Percentiles rank a stretch among this genome's conserved stretches.
Evolutionary conservation across 1,140 invertebrate species (phyloP).

Genomic region (Reticulitermes speratus): DNA sequence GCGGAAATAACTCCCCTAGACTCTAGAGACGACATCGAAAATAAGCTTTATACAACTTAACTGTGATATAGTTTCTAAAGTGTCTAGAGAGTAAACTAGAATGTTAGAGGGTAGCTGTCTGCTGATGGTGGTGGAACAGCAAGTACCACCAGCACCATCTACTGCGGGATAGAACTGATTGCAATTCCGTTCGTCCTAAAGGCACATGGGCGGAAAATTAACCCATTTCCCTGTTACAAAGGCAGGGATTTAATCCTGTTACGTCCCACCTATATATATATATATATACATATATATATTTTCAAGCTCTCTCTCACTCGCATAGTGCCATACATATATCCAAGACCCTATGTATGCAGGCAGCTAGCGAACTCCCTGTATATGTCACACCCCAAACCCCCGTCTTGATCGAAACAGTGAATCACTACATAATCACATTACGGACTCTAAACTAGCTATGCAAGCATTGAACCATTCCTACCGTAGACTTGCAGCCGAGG

Average conservation of each 20-base stretch:
- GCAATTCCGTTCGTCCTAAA: conserved; percentile 13
- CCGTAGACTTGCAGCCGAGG: too few relatives aligned
- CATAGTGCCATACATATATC: too few relatives aligned
- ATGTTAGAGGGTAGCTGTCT: not conserved
- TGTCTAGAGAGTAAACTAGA: not conserved
- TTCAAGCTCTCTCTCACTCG: too few relatives aligned
- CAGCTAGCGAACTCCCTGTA: not conserved
- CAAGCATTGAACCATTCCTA: not conserved
- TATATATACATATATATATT: too few relatives aligned
- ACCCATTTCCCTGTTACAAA: conserved; percentile 28
- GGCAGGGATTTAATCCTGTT: conserved; percentile 24
- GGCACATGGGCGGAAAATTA: conserved; percentile 25
- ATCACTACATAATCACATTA: conserved; percentile 11
- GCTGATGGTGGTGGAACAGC: too few relatives aligned
- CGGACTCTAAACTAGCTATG: not conserved
- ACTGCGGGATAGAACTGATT: not conserved
- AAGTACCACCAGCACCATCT: not conserved
- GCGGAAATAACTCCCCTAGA: not conserved
- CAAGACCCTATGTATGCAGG: too few relatives aligned
- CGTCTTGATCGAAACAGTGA: not conserved
- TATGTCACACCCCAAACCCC: not conserved
- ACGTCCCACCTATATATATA: not conserved
- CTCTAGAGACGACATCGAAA: not conserved
- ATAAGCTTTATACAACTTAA: too few relatives aligned
- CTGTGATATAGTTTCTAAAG: not conserved